Evolutionary conservation across 2,888 invertebrate species (phyloP).

Genomic region (Neocrepidodera transversa): DNA sequence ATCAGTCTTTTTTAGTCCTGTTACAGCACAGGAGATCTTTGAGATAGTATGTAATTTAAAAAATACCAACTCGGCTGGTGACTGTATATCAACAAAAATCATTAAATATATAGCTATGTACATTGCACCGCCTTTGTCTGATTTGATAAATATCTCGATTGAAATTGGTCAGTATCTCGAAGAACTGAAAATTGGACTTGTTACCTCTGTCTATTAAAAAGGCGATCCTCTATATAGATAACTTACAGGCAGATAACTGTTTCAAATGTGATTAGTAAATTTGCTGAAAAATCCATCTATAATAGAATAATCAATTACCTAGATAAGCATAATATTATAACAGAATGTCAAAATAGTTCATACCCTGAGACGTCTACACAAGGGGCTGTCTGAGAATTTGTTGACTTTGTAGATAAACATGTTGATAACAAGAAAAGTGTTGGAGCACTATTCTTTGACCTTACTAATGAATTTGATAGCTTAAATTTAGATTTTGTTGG

Average conservation of each 20-base stretch:
- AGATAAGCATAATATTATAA: too few species aligned
- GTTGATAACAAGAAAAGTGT: slow-evolving; percentile 8
- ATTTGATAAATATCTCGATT: slow-evolving; percentile 10
- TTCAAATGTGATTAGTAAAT: slow-evolving; percentile 15
- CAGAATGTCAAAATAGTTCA: slow-evolving; percentile 4
- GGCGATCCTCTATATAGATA: slow-evolving; percentile 8
- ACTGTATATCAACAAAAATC: slow-evolving; percentile 12
- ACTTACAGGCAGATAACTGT: slow-evolving; percentile 11
- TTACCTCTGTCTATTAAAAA: slow-evolving; percentile 2
- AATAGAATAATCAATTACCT: too few species aligned
- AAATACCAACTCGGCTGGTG: slow-evolving; percentile 11
- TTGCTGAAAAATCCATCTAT: slow-evolving; percentile 4
- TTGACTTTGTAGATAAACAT: slow-evolving; percentile 2
- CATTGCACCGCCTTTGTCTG: slow-evolving; percentile 2
- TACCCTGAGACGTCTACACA: slow-evolving; percentile 1
- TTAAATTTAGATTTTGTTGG: too few species aligned
- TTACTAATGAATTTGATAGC: not conserved
- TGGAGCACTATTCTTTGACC: too few species aligned
- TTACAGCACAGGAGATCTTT: slow-evolving; percentile 4
- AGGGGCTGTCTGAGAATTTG: too few species aligned
- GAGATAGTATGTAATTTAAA: slow-evolving; percentile 8
- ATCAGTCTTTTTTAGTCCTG: too few species aligned
- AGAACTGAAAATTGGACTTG: too few species aligned
- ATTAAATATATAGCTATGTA: too few species aligned
- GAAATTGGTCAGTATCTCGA: too few species aligned